Evolutionary conservation across 2,113 vertebrate species (phyloP), one percentile per base, ranked within the genome.

Genomic region (Myodes glareolus): DNA sequence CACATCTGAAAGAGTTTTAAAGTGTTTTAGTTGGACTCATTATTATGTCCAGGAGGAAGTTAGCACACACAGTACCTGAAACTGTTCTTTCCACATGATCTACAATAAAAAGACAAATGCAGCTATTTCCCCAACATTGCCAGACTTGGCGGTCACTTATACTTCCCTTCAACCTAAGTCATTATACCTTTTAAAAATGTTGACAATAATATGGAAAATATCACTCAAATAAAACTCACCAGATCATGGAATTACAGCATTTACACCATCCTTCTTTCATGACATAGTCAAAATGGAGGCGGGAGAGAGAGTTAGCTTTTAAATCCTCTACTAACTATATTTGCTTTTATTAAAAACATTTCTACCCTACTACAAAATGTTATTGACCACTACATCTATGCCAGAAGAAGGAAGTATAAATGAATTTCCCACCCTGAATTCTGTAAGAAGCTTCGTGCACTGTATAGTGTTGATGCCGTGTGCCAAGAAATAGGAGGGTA

Each of bases 1-100:
- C 80, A 98, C 96, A 98, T 96, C 82, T 96, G 92, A 97, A 97
- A 98, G 75, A 94, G 89, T 93, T 98, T 97, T 97, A 94, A 93
- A 94, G 36, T 98, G 88, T 97, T 98, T 97, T 96, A 93, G 73
- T 97, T 97, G 97, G 97, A 95, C 87, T 92, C 91, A 82, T 96
- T 97, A 96, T 5, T 14, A 92, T 88, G 42, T 94, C 65, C 77
- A 96, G 87, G 82, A 96, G 96, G 91, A 97, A 8, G 23, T 96
- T 88, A 97, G 95, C 82, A 96, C 58, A 97, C 68, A 95, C 19
- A 11, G 96, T 94, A 97, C 96, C 94, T 97, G 92, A 94, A 97
- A 97, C 8, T 96, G 91, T 97, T 95, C 73, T 96, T 96, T 96
- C 94, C 85, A 97, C 42, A 91, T 94, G 77, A 97, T 27, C 87